Evolutionary conservation across 30 jellyfish, hydroid and myxozoan genomes (phyloP), one percentile per base, ranked within the genome.

Genomic region (Haliclystus octoradiatus): DNA sequence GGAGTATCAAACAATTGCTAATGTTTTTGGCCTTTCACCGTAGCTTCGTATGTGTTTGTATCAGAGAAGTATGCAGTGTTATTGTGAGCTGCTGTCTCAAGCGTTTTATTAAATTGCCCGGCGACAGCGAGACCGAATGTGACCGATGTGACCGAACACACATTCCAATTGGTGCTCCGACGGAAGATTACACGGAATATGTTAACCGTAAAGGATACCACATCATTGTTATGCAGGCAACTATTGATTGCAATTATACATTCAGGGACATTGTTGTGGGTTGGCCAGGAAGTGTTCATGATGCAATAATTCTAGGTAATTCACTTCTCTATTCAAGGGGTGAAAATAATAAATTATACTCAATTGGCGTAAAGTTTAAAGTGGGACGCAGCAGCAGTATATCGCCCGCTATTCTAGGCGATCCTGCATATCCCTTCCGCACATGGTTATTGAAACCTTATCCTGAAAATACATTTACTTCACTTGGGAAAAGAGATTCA

Each of bases 281-380:
- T 23, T 63, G 72, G 52, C 72, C 72, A 13, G 72, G 72, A 5
- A 63, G 23, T 2, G 61, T 63, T 2, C 72, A 63, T 63, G 72
- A 63, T 63, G 72, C 72, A 4, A 22, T 51, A 23, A 52, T 63
- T 2, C 23, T 63, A 2, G 61, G 57, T 9, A 63, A 63, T 63
- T 63, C 72, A 7, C 22, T 19, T 9, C 3, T 52, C 5, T 52
- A 52, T 22, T 19, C 9, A 31, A 7, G 26, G 25, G 3, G 5
- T 9, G 24, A 3, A 3, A 31, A 5, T 3, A 22, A 22, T 3
- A 22, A 52, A 22, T 9, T 52, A 22, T 3, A 19, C 3, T n/a
- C n/a, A n/a, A 52, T 19, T 52, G 68, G 68, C 25, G n/a, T n/a
- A n/a, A n/a, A n/a, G n/a, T n/a, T n/a, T n/a, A n/a, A n/a, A n/a